These are phyloP conservation scores for Heteronetta atricapilla DNA, from an alignment of 2,113 vertebrate genomes.

Conservation along the genomic window DNA sequence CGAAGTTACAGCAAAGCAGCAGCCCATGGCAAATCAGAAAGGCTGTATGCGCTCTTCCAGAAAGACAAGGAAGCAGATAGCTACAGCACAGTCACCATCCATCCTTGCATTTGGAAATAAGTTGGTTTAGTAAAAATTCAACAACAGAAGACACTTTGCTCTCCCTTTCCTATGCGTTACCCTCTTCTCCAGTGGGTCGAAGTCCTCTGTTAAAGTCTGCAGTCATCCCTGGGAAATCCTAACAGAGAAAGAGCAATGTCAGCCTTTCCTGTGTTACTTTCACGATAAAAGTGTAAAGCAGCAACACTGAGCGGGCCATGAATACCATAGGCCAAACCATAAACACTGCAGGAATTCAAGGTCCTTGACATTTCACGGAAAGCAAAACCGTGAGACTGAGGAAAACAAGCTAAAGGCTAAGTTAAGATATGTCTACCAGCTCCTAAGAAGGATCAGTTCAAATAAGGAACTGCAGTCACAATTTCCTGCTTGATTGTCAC, in stretches of 20 bases:
- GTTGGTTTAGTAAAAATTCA: neutral
- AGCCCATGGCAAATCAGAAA: neutral
- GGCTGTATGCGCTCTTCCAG: neutral
- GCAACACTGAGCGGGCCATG: neutral
- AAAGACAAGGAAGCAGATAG: neutral
- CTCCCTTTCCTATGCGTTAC: neutral
- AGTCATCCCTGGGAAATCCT: neutral
- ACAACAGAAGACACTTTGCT: neutral
- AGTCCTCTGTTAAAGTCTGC: neutral
- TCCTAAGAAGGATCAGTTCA: constrained; percentile 57
- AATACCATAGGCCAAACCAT: constrained; percentile 22
- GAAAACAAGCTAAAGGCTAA: constrained; percentile 58
- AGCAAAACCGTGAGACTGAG: constrained; percentile 8
- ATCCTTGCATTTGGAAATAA: neutral
- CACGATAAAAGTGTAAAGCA: neutral
- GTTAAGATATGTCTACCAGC: constrained; percentile 48
- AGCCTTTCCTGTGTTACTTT: neutral
- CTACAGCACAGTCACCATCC: neutral
- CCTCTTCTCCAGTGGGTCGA: neutral
- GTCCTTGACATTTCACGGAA: constrained; percentile 32
- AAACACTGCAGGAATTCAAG: neutral
- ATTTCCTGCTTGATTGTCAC: constrained; percentile 62
- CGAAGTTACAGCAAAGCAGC: neutral
- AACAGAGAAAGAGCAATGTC: neutral
- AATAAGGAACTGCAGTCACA: constrained; percentile 43